Conservation (phyloP, 2,888 invertebrate genomes). For the Ephialtes manifestator region DNA sequence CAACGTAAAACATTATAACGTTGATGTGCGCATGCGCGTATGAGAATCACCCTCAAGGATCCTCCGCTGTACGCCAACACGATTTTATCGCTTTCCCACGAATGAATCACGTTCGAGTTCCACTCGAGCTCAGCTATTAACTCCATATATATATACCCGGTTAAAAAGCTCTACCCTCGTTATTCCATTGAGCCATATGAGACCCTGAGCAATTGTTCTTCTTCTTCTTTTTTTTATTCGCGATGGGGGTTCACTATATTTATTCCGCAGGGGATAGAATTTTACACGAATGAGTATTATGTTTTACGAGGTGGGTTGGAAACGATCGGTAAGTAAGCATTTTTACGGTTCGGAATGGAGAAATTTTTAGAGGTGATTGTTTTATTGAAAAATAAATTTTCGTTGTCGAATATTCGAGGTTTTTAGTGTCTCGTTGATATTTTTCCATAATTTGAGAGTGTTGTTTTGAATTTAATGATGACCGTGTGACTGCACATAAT, state of each 20-base stretch:
- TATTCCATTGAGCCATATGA: slow-evolving; percentile 48
- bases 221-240: slow-evolving; percentile 38
- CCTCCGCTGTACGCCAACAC: slow-evolving; percentile 51
- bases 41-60: slow-evolving; percentile 62
- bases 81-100: slow-evolving; percentile 66
- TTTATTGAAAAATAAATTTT: not conserved
- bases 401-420: too few relatives aligned
- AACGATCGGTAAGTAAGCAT: not conserved
- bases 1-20: slow-evolving; percentile 66
- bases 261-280: not conserved
- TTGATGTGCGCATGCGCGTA: slow-evolving; percentile 42
- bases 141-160: slow-evolving; percentile 22
- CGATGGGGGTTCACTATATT: slow-evolving; percentile 6
- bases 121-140: slow-evolving; percentile 55
- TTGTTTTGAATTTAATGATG: too few relatives aligned
- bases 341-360: not conserved
- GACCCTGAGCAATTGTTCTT: slow-evolving; percentile 41
- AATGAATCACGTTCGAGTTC: slow-evolving; percentile 60
- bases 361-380: not conserved
- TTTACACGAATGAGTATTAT: slow-evolving; percentile 4
- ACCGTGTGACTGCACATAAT: too few relatives aligned
- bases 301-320: not conserved
- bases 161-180: slow-evolving; percentile 51
- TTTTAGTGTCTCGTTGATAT: too few relatives aligned
- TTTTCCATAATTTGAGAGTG: too few relatives aligned